Evolutionary conservation across 1,140 invertebrate species (phyloP), one percentile per base, ranked within the genome.

Genomic region (Drosophila jambulina): DNA sequence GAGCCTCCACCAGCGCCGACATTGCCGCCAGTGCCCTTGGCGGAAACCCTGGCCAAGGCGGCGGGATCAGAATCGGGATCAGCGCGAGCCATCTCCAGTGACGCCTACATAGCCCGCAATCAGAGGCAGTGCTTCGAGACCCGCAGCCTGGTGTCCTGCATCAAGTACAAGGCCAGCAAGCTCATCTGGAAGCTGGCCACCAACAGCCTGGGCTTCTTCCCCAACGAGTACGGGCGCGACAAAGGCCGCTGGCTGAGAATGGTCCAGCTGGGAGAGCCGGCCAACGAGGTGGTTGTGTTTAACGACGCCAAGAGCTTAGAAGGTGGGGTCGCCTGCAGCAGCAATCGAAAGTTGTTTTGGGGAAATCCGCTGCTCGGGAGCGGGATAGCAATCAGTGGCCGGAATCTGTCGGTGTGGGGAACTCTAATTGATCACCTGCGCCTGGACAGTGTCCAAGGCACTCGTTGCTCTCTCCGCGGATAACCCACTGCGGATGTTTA

Each of bases 141-240:
- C 12, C 86, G 88, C 13, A 91, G 80, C 54, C 71, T 92, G n/a
- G 78, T 92, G 27, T 91, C 91, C 63, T 92, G 91, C 67, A 82
- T 92, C 38, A 92, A 92, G 68, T 92, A 92, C 57, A 91, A 85
- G 54, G 79, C 91, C 23, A 80, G 88, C 19, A 91, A 81, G 46
- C 75, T 92, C 2, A 67, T 92, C 36, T 92, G 91, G 91, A 91
- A 88, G 53, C 60, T 92, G 70, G 91, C 91, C 38, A 92, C 91
- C 46, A 92, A 92, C 45, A 75, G 82, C 29, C 53, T 91, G 63
- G 91, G 91, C 32, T 92, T 85, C 72, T 92, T 92, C 49, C 91
- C 91, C 53, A 91, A 67, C 58, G 88, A 92, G 32, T 91, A 91
- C 29, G 82, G 90, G 25, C 88, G 91, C 9, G 70, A 90, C n/a